These are phyloP conservation scores for Macaca mulatta DNA, from an alignment of 2,113 vertebrate genomes.

Conservation along the genomic window DNA sequence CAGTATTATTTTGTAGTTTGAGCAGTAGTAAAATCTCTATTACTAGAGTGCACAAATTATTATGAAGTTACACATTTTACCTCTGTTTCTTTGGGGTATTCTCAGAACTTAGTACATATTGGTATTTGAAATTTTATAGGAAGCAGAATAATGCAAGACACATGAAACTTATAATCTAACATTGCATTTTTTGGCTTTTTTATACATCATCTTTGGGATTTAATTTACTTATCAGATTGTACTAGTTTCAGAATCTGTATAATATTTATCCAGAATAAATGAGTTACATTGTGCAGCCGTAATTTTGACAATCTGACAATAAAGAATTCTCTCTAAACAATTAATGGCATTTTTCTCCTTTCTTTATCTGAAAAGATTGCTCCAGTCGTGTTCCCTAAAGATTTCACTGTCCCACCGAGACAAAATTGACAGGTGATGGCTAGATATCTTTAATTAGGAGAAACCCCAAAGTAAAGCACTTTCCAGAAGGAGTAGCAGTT, in stretches of 20 bases:
- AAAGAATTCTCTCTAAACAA: conserved; percentile 49
- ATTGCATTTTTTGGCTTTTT: background rate
- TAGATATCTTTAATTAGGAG: conserved; percentile 71
- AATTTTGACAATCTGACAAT: conserved; percentile 35
- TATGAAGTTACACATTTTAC: background rate
- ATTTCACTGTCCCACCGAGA: conserved; percentile 46
- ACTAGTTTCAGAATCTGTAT: background rate
- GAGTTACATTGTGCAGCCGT: conserved; percentile 2
- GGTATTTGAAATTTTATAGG: background rate
- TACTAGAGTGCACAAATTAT: background rate
- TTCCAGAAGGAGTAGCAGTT: conserved; percentile 65
- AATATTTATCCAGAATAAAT: background rate
- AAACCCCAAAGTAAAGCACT: conserved; percentile 58
- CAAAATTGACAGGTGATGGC: conserved; percentile 65
- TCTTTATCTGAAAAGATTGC: conserved; percentile 45
- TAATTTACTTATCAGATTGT: conserved; percentile 26
- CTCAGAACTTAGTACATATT: background rate
- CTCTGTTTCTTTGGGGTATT: background rate
- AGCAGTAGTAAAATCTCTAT: background rate
- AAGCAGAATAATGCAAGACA: conserved; percentile 2
- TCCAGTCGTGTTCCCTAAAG: conserved; percentile 57
- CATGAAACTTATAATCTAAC: background rate
- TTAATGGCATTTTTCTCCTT: background rate
- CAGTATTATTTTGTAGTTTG: background rate
- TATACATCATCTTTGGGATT: background rate